Evolutionary conservation across 2,888 invertebrate genomes (phyloP), one percentile per base, ranked within the genome.

Genomic region (Microctonus aethiopoides): DNA sequence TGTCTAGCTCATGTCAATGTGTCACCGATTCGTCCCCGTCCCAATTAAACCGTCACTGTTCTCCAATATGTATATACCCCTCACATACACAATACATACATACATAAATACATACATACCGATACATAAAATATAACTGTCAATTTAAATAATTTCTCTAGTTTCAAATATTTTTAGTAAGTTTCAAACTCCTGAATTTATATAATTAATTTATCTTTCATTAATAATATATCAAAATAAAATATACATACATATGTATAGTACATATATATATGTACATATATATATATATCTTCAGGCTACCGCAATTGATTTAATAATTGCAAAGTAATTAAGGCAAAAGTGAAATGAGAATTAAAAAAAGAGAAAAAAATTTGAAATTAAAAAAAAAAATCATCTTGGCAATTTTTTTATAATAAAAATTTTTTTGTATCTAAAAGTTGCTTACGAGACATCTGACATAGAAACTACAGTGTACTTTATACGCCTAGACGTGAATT

Each of bases 1-100:
- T 77, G 75, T 78, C 75, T 54, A 56, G 77, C 74, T 54, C 65
- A 56, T 65, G 65, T 73, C 73, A 74, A 76, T 77, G 72, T 64
- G 71, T 67, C 67, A 63, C 69, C 62, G 51, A 59, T 56, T 71
- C 71, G 72, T 69, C 72, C 71, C 70, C 54, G 59, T 67, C 46
- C 70, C 73, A 76, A 76, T 76, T 74, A 73, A 76, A 71, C 63
- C 66, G 51, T 60, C 67, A 54, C 69, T 52, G 16, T 32, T 51
- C 56, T n/a, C n/a, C 24, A 20, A 22, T 39, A 13, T 2, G 2
- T n/a, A 3, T 11, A 13, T 39, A 39, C n/a, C 4, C 46, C 26
- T 64, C 68, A 67, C 52, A 64, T 66, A 67, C 65, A 59, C n/a
- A 59, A 34, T 22, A n/a, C 39, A 11, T 39, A 39, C n/a, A 11